Conservation (phyloP, 1,140 invertebrate species). For the Hermetia illucens region DNA sequence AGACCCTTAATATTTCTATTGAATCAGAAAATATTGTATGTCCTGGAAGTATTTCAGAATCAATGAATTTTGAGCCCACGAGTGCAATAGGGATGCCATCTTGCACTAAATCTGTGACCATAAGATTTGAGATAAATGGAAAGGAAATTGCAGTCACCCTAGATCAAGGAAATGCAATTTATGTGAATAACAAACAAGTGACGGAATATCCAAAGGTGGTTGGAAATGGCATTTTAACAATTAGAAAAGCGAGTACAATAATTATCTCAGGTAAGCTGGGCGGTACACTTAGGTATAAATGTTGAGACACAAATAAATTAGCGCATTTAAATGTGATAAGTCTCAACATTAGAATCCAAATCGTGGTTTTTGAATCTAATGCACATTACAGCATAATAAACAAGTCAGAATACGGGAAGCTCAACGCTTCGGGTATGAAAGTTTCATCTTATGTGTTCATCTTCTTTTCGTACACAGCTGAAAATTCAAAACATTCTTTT, state of each 20-base stretch:
- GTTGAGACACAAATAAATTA: no score
- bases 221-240: conserved; percentile 36
- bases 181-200: conserved; percentile 56
- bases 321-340: no score
- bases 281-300: no score
- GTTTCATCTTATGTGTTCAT: no score
- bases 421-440: no score
- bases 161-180: conserved; percentile 52
- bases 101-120: conserved; percentile 66
- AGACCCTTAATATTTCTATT: conserved; percentile 48
- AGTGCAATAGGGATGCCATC: conserved; percentile 45
- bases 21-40: conserved; percentile 73
- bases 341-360: no score
- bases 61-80: conserved; percentile 43
- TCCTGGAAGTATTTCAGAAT: conserved; percentile 57
- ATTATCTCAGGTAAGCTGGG: conserved; percentile 44
- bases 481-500: no score
- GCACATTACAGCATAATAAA: no score
- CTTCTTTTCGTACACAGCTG: no score
- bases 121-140: conserved; percentile 35
- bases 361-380: no score
- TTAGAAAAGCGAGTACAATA: conserved; percentile 59
- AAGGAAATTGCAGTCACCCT: conserved; percentile 41
- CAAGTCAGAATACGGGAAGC: no score
- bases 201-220: conserved; percentile 46